Evolutionary conservation across 2,888 invertebrate species (phyloP).

Genomic region (Liposcelis brunnea): DNA sequence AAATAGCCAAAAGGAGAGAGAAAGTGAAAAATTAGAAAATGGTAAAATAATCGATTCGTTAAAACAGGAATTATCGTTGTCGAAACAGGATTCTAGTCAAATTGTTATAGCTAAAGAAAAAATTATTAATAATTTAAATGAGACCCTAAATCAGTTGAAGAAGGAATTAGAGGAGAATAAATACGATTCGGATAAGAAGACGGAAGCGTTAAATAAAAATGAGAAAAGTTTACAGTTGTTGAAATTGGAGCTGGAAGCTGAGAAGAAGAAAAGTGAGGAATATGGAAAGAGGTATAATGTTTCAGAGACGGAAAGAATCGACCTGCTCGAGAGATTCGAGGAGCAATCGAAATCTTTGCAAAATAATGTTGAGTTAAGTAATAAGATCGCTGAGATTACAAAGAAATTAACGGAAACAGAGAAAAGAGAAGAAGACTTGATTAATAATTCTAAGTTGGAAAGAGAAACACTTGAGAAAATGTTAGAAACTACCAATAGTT

Average conservation of each 20-base stretch:
- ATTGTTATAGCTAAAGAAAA: no score
- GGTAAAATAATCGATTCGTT: no score
- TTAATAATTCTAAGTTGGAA: slow-evolving; percentile 21
- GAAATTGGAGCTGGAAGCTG: slow-evolving; percentile 19
- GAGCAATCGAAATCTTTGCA: slow-evolving; percentile 2
- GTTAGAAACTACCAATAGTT: slow-evolving; percentile 28
- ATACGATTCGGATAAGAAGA: slow-evolving; percentile 15
- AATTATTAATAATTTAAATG: no score
- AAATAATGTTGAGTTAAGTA: slow-evolving; percentile 11
- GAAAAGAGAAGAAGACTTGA: slow-evolving; percentile 15
- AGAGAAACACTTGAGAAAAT: slow-evolving; percentile 20
- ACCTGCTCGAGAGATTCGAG: background rate
- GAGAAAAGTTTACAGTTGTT: slow-evolving; percentile 13
- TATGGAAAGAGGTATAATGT: background rate
- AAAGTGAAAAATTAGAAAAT: slow-evolving; percentile 3
- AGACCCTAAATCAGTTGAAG: no score
- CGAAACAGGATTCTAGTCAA: no score
- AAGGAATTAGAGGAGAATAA: slow-evolving; percentile 5
- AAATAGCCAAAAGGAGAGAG: slow-evolving; percentile 10
- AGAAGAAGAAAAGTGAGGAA: slow-evolving; percentile 8
- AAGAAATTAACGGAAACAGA: slow-evolving; percentile 20
- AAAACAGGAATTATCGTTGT: no score
- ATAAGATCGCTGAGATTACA: slow-evolving; percentile 21
- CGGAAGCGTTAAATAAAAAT: slow-evolving; percentile 32
- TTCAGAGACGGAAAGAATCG: background rate